These are phyloP conservation scores for Balanococcus diminutus DNA, from an alignment of 2,888 invertebrate genomes.

Conservation along the genomic window DNA sequence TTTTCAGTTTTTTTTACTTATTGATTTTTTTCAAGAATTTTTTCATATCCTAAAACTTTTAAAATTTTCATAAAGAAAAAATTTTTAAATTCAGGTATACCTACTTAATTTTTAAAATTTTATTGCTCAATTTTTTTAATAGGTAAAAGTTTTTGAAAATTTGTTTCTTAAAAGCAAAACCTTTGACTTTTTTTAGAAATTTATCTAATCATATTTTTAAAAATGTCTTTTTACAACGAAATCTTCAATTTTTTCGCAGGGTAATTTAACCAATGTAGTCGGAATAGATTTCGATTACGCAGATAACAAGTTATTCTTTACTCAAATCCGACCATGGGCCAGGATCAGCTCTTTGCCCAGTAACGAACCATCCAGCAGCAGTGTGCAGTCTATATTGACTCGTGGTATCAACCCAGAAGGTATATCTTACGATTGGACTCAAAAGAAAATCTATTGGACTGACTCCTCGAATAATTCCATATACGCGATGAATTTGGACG, in stretches of 20 bases:
- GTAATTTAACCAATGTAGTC: slow-evolving; percentile 88
- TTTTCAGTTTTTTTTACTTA: too few species aligned
- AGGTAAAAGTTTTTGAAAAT: too few species aligned
- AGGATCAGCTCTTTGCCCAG: slow-evolving; percentile 82
- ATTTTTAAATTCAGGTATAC: too few species aligned
- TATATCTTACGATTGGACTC: slow-evolving; percentile 97
- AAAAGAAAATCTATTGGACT: slow-evolving; percentile 96
- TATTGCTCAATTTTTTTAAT: too few species aligned
- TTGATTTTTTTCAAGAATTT: too few species aligned
- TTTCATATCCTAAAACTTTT: too few species aligned
- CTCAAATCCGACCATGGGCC: slow-evolving; percentile 90
- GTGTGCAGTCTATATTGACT: slow-evolving; percentile 72
- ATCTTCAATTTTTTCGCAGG: slow-evolving; percentile 61
- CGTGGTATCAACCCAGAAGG: slow-evolving; percentile 91
- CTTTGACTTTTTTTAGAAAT: too few species aligned
- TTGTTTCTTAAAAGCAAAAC: too few species aligned
- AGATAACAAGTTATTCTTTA: slow-evolving; percentile 86
- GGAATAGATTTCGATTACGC: slow-evolving; percentile 94
- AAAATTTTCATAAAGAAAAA: too few species aligned
- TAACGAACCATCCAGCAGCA: slow-evolving; percentile 69
- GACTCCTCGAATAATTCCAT: slow-evolving; percentile 94
- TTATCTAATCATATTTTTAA: too few species aligned
- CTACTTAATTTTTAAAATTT: too few species aligned
- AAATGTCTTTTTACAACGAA: too few species aligned
- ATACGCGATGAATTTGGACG: slow-evolving; percentile 91